These are phyloP conservation scores for Macrotus californicus DNA, from an alignment of 2,113 vertebrate species.

Conservation along the genomic window DNA sequence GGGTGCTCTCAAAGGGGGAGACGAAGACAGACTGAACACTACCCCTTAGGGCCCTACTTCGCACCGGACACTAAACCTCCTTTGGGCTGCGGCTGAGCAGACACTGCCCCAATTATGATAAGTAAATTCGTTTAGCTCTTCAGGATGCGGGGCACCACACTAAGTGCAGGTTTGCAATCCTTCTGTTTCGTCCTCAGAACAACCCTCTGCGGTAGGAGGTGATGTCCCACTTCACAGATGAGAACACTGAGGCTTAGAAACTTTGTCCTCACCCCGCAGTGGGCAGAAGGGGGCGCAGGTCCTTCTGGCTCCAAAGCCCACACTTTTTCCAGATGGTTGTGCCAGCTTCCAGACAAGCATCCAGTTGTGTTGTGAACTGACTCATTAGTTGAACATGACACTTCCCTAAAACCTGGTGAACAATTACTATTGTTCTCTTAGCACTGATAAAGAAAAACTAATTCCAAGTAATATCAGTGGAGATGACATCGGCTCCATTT, in stretches of 20 bases:
- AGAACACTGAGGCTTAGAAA: neutral
- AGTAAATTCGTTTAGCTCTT: neutral
- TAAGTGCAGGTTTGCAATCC: neutral
- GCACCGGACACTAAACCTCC: neutral
- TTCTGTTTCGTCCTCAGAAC: neutral
- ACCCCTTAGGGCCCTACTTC: neutral
- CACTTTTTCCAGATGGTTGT: neutral
- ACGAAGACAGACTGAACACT: neutral
- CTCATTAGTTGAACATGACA: neutral
- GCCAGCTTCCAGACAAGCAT: neutral
- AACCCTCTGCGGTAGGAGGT: fast-evolving
- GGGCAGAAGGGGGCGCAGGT: neutral
- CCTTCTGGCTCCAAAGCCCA: neutral
- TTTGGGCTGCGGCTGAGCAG: neutral
- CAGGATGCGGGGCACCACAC: neutral
- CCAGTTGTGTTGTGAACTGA: neutral
- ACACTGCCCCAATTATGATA: neutral
- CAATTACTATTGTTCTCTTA: neutral
- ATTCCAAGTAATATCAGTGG: neutral
- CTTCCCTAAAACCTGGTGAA: neutral
- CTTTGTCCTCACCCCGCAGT: neutral
- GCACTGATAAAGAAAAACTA: neutral
- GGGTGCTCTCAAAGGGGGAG: neutral
- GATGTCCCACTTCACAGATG: neutral
- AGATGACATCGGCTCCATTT: neutral